Conservation (phyloP, 2,113 vertebrate genomes). For the Hepsetus odoe region DNA sequence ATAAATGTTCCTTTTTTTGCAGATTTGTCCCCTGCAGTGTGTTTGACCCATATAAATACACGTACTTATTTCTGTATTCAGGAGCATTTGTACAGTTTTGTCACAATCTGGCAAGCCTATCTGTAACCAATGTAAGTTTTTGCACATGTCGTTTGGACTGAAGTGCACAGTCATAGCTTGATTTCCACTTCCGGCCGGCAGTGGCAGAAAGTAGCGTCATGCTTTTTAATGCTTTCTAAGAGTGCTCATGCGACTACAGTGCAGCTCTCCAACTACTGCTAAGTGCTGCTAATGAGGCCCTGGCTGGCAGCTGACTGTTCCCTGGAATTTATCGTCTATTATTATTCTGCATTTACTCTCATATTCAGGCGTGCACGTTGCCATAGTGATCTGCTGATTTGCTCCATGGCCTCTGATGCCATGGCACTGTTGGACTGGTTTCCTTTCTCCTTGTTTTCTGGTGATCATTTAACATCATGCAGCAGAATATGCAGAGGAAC, state of each 20-base stretch:
- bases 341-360: constrained; percentile 44
- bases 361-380: constrained; percentile 33
- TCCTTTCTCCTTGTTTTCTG: not conserved
- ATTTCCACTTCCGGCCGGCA: not conserved
- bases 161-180: not conserved
- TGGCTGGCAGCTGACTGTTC: constrained; percentile 32
- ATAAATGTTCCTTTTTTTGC: too few species aligned
- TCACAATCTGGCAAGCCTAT: not conserved
- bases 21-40: not conserved
- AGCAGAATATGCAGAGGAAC: constrained; percentile 16
- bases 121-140: not conserved
- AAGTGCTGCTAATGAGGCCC: constrained; percentile 27
- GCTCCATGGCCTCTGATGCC: not conserved
- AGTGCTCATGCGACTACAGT: not conserved
- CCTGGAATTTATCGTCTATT: constrained; percentile 22
- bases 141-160: not conserved
- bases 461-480: constrained; percentile 21
- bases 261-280: constrained; percentile 12
- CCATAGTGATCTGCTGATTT: constrained; percentile 9
- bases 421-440: not conserved
- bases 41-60: not conserved
- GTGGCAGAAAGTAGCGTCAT: not conserved
- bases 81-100: not conserved
- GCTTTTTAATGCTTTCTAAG: not conserved
- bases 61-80: not conserved